Evolutionary conservation across 2,113 vertebrate species (phyloP), one percentile per base, ranked within the genome.

Genomic region (Orycteropus afer): DNA sequence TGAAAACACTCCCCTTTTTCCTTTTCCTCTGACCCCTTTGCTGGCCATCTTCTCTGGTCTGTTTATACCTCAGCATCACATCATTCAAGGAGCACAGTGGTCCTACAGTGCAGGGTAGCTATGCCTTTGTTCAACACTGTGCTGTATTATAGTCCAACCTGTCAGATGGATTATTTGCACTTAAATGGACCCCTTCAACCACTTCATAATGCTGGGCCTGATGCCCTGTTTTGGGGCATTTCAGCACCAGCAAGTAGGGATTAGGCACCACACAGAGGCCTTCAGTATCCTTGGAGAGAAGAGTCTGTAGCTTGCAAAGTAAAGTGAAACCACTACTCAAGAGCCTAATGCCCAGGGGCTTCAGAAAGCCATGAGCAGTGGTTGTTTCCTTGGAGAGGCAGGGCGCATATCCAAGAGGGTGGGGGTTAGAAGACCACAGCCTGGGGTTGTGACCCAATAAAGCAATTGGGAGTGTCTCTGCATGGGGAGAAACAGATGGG

Each of bases 261-360:
- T 11, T 29, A 61, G 79, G 18, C 2, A 5, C 23, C 22, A 37
- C 5, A 37, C 1, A 45, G 77, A 76, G 27, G 42, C 12, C 74
- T 42, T 79, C 37, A 15, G 63, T 65, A 49, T 13, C 5, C 0
- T 12, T 23, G 22, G 7, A 45, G 37, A 27, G 57, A 42, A 55
- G 32, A 25, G 49, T 37, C 6, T 11, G 42, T 79, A 65, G 6
- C 45, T 22, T 23, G 55, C 29, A 53, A 42, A 65, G 40, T 22
- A 51, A 59, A 34, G n/a, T 0, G 8, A n/a, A 40, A 27, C 47
- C 3, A 17, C 8, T 0, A 34, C 13, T 27, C 8, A 29, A 37
- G 0, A 20, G 65, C 51, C 32, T 3, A 17, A n/a, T n/a, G n/a
- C n/a, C n/a, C 0, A 1, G 0, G 15, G 40, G 45, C 15, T 14